Conservation (phyloP, 2,888 invertebrate genomes). For the Acleris cristana region DNA sequence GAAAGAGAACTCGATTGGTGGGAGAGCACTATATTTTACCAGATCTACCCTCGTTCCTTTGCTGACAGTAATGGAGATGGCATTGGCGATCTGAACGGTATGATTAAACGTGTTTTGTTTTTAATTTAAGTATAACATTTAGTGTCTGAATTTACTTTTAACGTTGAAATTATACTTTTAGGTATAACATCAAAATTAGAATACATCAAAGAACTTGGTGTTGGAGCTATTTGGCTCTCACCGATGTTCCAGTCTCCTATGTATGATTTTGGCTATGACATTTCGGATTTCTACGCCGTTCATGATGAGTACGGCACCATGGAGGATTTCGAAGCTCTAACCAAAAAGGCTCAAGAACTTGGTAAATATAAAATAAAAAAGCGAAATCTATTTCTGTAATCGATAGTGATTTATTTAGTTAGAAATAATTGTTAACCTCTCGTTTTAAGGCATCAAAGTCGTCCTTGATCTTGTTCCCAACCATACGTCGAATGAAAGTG, state of each 20-base stretch:
- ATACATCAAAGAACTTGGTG: slow-evolving; percentile 86
- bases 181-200: slow-evolving; percentile 85
- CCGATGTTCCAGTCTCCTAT: slow-evolving; percentile 90
- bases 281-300: slow-evolving; percentile 87
- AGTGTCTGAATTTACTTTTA: not conserved
- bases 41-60: slow-evolving; percentile 91
- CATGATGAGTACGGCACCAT: slow-evolving; percentile 89
- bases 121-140: not conserved
- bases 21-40: slow-evolving; percentile 89
- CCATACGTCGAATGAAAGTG: slow-evolving; percentile 90
- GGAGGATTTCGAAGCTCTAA: slow-evolving; percentile 86
- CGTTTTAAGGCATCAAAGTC: slow-evolving; percentile 77
- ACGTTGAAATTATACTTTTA: slow-evolving; percentile 46
- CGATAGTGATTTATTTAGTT: too few relatives aligned
- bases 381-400: too few relatives aligned
- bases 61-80: slow-evolving; percentile 91
- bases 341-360: slow-evolving; percentile 76
- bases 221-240: slow-evolving; percentile 89
- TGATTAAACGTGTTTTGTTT: not conserved
- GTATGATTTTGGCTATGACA: slow-evolving; percentile 92
- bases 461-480: slow-evolving; percentile 88
- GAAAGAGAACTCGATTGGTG: slow-evolving; percentile 86
- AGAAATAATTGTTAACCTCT: not conserved
- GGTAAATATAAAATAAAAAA: slow-evolving; percentile 54
- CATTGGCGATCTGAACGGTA: slow-evolving; percentile 84